Percentiles rank a stretch among this genome's conserved stretches.
Conservation (phyloP, 92 coral and sea anemone genomes). For the Porites divaricata region DNA sequence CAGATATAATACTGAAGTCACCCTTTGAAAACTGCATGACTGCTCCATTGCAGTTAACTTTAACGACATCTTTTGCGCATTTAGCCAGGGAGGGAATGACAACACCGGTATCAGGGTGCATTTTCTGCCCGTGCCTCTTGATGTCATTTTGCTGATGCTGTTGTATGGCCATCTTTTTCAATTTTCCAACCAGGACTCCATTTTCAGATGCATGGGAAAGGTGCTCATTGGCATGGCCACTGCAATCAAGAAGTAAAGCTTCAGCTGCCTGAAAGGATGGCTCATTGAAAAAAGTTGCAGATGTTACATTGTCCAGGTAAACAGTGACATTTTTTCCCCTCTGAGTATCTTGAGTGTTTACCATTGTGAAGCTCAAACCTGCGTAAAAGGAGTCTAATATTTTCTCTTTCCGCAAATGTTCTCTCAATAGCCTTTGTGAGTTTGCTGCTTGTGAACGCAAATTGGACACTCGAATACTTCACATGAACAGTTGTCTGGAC, state of each 20-base stretch:
- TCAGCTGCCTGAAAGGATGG: conserved; percentile 35
- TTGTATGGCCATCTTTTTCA: conserved; percentile 16
- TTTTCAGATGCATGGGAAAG: conserved; percentile 43
- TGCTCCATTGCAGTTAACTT: conserved; percentile 43
- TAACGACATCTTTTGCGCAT: conserved; percentile 27
- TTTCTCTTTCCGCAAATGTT: conserved; percentile 68
- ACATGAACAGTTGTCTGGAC: conserved; percentile 82
- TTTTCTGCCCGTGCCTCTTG: neutral
- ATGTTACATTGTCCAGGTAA: no score
- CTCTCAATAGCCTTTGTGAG: conserved; percentile 76
- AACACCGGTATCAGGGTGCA: neutral
- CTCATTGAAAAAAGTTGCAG: no score
- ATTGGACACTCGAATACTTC: conserved; percentile 74
- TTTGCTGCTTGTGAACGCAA: conserved; percentile 67
- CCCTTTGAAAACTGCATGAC: conserved; percentile 37
- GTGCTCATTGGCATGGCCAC: neutral
- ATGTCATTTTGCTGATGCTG: conserved; percentile 35
- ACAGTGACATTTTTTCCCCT: conserved; percentile 55
- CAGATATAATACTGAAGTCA: conserved; percentile 18
- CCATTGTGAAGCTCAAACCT: no score
- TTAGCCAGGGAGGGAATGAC: conserved; percentile 34
- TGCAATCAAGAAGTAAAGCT: conserved; percentile 34
- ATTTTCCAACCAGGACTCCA: conserved; percentile 54
- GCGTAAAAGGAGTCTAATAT: conserved; percentile 42
- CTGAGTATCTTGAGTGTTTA: conserved; percentile 8